Percentiles rank a stretch among this genome's conserved stretches.
These are phyloP conservation scores for Peromyscus eremicus DNA, from an alignment of 2,797 vertebrate species.

Conservation along the genomic window DNA sequence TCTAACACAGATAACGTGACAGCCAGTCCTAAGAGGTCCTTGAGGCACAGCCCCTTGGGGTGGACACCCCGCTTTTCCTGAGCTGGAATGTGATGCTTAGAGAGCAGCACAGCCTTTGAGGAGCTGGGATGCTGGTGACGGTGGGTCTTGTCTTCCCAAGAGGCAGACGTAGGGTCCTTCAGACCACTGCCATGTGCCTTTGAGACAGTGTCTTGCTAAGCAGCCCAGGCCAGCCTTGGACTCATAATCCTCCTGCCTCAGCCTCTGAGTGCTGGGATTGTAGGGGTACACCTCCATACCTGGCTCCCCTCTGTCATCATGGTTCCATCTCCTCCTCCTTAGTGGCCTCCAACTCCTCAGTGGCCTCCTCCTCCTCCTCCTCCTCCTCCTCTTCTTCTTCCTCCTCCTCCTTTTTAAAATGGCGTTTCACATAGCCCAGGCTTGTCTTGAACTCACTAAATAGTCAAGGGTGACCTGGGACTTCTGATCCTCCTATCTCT, in stretches of 20 bases:
- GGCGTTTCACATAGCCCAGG: neutral
- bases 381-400: neutral
- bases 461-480: neutral
- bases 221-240: neutral
- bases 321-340: too few relatives aligned
- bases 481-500: neutral
- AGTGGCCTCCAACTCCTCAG: too few relatives aligned
- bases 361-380: too few relatives aligned
- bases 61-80: neutral
- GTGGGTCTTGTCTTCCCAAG: neutral
- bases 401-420: neutral
- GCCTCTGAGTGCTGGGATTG: neutral
- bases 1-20: neutral
- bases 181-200: neutral
- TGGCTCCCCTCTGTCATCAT: neutral
- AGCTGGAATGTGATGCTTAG: neutral
- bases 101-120: neutral
- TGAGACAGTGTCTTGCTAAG: neutral
- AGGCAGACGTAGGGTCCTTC: neutral
- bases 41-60: neutral
- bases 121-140: neutral
- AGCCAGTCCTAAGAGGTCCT: neutral
- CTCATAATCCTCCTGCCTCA: neutral
- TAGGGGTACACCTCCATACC: neutral
- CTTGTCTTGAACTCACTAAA: neutral